Evolutionary conservation across 2,797 vertebrate genomes (phyloP).

Genomic region (Labroides dimidiatus): DNA sequence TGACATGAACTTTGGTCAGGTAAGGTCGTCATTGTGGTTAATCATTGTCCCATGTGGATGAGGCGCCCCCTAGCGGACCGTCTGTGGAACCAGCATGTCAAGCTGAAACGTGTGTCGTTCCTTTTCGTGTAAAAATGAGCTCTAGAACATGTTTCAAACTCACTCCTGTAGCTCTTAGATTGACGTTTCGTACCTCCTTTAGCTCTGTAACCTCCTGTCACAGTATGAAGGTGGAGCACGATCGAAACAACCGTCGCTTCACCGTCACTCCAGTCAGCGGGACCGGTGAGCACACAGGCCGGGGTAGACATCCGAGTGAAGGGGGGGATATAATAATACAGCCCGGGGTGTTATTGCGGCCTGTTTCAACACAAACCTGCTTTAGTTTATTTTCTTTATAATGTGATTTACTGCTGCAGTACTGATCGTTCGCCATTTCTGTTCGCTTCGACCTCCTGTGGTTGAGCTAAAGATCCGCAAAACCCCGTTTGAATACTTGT

Average conservation of each 20-base stretch:
- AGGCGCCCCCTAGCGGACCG: conserved; percentile 42
- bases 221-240: conserved; percentile 70
- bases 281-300: conserved; percentile 60
- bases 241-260: conserved; percentile 74
- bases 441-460: rapidly evolving
- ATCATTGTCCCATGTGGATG: background rate
- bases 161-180: rapidly evolving
- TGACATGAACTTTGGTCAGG: background rate
- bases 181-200: background rate
- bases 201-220: background rate
- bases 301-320: background rate
- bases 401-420: rapidly evolving
- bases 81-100: rapidly evolving
- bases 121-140: conserved; percentile 35
- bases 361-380: background rate
- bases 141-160: conserved; percentile 46
- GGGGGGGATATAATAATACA: conserved; percentile 4
- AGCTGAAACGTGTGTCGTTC: background rate
- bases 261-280: conserved; percentile 59
- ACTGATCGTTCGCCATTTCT: rapidly evolving
- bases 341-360: conserved; percentile 43
- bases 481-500: background rate
- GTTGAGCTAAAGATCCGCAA: rapidly evolving
- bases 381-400: background rate
- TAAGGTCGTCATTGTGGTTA: background rate